phyloP scores from a whole-genome alignment of 2,888 invertebrate species.

The Drosophila lutescens region DNA sequence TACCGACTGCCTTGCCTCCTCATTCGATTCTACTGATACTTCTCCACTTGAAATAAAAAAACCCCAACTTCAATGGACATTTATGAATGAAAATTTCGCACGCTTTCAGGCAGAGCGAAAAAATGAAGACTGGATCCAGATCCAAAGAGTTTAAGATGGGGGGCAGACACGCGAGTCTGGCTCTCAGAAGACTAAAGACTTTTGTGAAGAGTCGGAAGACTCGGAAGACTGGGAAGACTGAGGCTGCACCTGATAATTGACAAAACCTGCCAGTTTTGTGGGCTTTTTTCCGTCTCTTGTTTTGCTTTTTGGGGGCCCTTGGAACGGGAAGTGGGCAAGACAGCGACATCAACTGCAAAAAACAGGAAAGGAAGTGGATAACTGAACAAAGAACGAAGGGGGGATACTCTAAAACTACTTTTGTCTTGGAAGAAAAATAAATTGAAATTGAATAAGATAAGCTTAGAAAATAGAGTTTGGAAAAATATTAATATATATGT shows the following conservation, averaged over 20 bases:
- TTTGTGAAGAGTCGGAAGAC: background rate
- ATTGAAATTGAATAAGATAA: too few relatives aligned
- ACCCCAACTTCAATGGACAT: conserved; percentile 43
- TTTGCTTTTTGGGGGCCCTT: conserved; percentile 29
- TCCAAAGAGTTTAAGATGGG: conserved; percentile 2
- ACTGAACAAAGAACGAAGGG: background rate
- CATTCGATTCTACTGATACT: conserved; percentile 37
- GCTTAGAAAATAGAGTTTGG: too few relatives aligned
- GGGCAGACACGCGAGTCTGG: conserved; percentile 27
- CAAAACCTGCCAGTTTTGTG: conserved; percentile 70
- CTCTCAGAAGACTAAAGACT: conserved; percentile 5
- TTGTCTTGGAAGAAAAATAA: too few relatives aligned
- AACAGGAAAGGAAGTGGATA: conserved; percentile 5
- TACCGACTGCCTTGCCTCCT: background rate
- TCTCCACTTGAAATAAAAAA: background rate
- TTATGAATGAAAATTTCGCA: conserved; percentile 76
- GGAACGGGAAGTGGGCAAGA: conserved; percentile 63
- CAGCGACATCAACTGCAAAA: conserved; percentile 34
- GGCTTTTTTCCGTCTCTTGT: conserved; percentile 4
- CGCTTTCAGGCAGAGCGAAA: conserved; percentile 47
- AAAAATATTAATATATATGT: too few relatives aligned
- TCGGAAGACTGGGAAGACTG: conserved; percentile 6
- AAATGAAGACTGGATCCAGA: conserved; percentile 4
- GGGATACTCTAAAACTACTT: conserved; percentile 5
- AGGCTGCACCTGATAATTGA: conserved; percentile 71